Conservation (phyloP, 2,888 invertebrate genomes). For the Beris chalybata region DNA sequence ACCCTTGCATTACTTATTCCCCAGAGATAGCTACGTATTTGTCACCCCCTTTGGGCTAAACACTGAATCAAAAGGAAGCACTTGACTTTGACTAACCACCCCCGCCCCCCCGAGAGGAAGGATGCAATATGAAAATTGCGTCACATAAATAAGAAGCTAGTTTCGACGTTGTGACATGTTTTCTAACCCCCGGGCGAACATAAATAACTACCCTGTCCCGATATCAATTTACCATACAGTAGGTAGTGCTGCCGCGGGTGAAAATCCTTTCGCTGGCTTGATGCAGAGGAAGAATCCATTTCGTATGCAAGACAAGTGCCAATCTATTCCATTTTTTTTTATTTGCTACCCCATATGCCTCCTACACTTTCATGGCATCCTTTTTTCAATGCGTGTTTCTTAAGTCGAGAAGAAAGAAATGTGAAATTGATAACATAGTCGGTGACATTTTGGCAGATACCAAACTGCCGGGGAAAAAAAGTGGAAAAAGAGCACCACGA, state of each 20-base stretch:
- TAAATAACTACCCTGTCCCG: constrained; percentile 40
- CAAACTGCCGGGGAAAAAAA: neutral
- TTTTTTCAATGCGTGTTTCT: neutral
- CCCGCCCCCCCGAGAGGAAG: constrained; percentile 14
- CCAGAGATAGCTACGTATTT: constrained; percentile 26
- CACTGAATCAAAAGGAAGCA: constrained; percentile 17
- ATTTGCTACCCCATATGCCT: neutral
- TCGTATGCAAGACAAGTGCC: constrained; percentile 25
- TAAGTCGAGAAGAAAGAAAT: neutral
- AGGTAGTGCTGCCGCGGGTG: constrained; percentile 1
- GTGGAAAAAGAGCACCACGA: neutral
- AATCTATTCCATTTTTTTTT: constrained; percentile 12
- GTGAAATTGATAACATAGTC: constrained; percentile 1
- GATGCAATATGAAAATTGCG: constrained; percentile 42
- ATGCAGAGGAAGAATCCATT: constrained; percentile 14
- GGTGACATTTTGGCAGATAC: neutral
- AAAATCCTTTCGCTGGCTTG: constrained; percentile 8
- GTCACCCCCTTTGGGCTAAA: constrained; percentile 28
- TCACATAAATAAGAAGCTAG: constrained; percentile 44
- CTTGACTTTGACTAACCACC: constrained; percentile 21
- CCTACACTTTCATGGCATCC: neutral
- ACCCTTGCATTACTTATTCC: constrained; percentile 30
- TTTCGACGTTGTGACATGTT: constrained; percentile 43
- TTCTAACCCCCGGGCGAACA: constrained; percentile 42
- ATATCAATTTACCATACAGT: constrained; percentile 26